Base-by-base conservation (phyloP, 2,797 vertebrate genomes). In the Premnoplex brunnescens region DNA sequence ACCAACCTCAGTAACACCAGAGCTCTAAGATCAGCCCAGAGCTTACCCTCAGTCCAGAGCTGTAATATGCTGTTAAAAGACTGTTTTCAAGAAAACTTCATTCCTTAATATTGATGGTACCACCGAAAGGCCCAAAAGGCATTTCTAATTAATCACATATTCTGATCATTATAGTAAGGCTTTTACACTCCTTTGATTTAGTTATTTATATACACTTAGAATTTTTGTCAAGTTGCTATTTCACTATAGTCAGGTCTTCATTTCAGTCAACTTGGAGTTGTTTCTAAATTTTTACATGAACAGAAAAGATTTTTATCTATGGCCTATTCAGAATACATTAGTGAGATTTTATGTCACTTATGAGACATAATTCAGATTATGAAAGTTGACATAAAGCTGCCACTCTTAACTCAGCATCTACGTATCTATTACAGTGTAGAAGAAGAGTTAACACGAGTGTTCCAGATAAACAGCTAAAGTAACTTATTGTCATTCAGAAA, bases 291-390 rank as follows among this genome's bases (percentile, higher is more conserved):
- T 67, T 69, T 24, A 36, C 48, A 84, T 69, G 15, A 76, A 63
- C 15, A 30, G 37, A 73, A 76, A 39, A 39, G 30, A 68, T 75
- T 82, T 85, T 66, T 85, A 69, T 68, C 55, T 58, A 5, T 54
- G 41, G 27, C 46, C 55, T 83, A 56, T 44, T 59, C 62, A 81
- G 69, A 67, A 93, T 30, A 67, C 5, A 71, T 81, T 86, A 75
- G 71, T 82, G 48, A 92, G 44, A 88, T 95, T 93, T 97, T 85
- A 66, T 88, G 48, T 69, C 37, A 64, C 44, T 68, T 78, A 88
- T 9, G 14, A 83, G 48, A 71, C 36, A 74, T 28, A 85, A 92
- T 89, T 84, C 88, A 49, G 41, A 78, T 75, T 79, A 79, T 58
- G 37, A 63, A 89, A 85, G 20, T 63, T 91, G 69, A 67, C 71